Evolutionary conservation across 2,113 vertebrate genomes (phyloP), one percentile per base, ranked within the genome.

Genomic region (Lanius ludovicianus): DNA sequence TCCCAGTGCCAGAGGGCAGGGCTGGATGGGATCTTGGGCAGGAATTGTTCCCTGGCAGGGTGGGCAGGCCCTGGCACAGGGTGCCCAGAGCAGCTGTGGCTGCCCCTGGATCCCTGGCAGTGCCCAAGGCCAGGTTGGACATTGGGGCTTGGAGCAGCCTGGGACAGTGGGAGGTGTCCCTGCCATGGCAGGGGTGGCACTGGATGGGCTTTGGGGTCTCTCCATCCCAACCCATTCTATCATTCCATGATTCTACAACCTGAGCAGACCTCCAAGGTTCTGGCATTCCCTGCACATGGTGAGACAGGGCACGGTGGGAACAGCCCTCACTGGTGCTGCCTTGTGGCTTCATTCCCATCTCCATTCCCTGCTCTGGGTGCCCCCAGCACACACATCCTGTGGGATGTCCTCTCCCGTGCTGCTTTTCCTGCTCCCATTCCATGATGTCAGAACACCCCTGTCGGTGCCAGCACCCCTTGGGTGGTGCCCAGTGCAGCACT

Each of bases 281-380:
- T 27, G 37, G 47, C 39, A 27, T 13, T 13, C 52, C 47, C 25
- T 37, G 35, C 35, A 12, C 23, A 30, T 6, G 1, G 52, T 53
- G 41, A 19, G 41, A 4, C 63, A 2, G 0, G 3, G 37, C n/a
- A 39, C 57, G 52, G 22, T 15, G 22, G 44, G n/a, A 13, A 4
- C 1, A 2, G 39, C 21, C 12, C 84, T 28, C 13, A 0, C 14
- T 24, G 57, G 35, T 5, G 10, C 46, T 71, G 44, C 47, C 49
- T 0, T 0, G 1, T 3, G 49, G 23, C 28, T 28, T 46, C 35
- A 1, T 4, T 52, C 9, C 56, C 1, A 0, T 11, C 49, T 30
- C 17, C 49, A 52, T 15, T 15, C 47, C 50, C 55, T 2, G 0
- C 24, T 33, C 42, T 7, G 7, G 4, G 15, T 28, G 15, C 5